phyloP scores from a whole-genome alignment of 1,140 invertebrate species.

The Anadara kagoshimensis region DNA sequence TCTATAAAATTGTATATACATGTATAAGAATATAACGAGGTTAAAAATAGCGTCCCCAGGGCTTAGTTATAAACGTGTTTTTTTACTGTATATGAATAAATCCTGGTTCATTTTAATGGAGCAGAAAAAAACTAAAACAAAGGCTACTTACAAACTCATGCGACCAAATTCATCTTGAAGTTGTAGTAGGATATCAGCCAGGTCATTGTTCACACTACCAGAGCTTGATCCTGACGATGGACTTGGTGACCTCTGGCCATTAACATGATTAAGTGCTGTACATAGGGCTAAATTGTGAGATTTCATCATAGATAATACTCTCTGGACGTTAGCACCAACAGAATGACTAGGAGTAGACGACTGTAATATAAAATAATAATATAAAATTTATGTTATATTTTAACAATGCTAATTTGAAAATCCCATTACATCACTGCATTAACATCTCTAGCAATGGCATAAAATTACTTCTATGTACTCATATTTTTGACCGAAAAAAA shows the following conservation, averaged over 20 bases:
- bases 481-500: no score
- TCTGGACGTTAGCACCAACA: constrained; percentile 72
- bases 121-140: no score
- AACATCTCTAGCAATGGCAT: background rate
- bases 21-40: no score
- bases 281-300: constrained; percentile 69
- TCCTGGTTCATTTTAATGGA: no score
- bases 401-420: background rate
- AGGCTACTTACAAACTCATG: constrained; percentile 66
- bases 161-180: constrained; percentile 71
- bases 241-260: constrained; percentile 38
- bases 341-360: constrained; percentile 70
- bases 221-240: constrained; percentile 45
- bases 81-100: no score
- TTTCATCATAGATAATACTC: constrained; percentile 72
- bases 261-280: constrained; percentile 31
- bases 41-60: no score
- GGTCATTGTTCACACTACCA: constrained; percentile 54
- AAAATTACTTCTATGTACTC: no score
- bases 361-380: constrained; percentile 49
- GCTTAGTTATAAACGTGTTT: no score
- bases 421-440: background rate
- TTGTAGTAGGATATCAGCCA: constrained; percentile 65
- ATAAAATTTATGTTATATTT: background rate
- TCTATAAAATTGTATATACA: no score